Evolutionary conservation across 53 echinoderm and acorn worm genomes (phyloP), one percentile per base, ranked within the genome.

Genomic region (Luidia sarsii): DNA sequence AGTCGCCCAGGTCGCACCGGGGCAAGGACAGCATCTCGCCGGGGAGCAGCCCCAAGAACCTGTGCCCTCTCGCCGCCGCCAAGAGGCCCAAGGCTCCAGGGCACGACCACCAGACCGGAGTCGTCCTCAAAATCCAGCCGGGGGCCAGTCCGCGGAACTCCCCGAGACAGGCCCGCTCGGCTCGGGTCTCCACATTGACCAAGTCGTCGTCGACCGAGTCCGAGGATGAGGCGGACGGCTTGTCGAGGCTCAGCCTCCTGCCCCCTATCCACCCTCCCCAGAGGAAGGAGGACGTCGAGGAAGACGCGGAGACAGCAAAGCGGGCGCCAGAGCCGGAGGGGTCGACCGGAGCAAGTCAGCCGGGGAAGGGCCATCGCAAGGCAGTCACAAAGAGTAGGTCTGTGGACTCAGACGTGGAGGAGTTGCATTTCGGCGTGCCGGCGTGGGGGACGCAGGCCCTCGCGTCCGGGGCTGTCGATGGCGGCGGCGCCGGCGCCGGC

Each of bases 131-230:
- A 11, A 41, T 11, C 41, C 41, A 41, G 11, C 41, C 41, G 41
- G 11, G 6, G 11, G 41, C 41, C 6, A 11, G 6, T 41, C 41
- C 41, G 6, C 41, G 41, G 41, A 41, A 6, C 11, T 60, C 45
- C 22, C 24, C 52, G 1, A 71, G 11, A 10, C 53, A 11, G 10
- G 11, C 7, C 5, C 71, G 71, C 52, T 11, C 71, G 6, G 52
- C 51, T 3, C 31, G 34, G 35, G 18, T 55, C n/a, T 28, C 39
- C 7, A 75, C 25, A 28, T 9, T 29, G 16, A 23, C 25, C 2
- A 35, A 39, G 27, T 54, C 54, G 27, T 72, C 72, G 4, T 60
- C 75, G 4, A 29, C 60, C 30, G 75, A 75, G 11, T 57, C 60
- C 8, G 75, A 43, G 21, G 75, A 75, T n/a, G 39, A 37, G 28